Conservation (phyloP, 2,797 vertebrate genomes). For the Myotis pilosus region DNA sequence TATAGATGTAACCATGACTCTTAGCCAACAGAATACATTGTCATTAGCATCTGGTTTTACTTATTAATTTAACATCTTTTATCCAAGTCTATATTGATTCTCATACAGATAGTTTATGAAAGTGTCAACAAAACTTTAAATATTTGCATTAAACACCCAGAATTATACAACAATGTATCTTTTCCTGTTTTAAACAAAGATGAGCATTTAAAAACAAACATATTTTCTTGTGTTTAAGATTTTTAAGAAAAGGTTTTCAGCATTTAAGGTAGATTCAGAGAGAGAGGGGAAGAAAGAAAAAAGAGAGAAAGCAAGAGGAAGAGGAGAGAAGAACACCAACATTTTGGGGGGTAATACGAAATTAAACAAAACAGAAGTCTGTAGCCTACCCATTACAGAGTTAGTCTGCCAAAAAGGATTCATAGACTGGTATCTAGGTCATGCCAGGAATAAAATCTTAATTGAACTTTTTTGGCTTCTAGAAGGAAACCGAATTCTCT, state of each 20-base stretch:
- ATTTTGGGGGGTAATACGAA: not conserved
- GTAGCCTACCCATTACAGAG: not conserved
- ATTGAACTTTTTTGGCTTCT: slow-evolving; percentile 59
- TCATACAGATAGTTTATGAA: not conserved
- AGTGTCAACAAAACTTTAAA: not conserved
- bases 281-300: not conserved
- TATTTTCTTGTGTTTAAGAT: not conserved
- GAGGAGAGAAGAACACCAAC: not conserved
- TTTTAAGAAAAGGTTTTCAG: not conserved
- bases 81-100: not conserved
- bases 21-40: not conserved
- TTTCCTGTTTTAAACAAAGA: not conserved
- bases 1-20: not conserved
- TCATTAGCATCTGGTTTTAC: not conserved
- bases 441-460: slow-evolving; percentile 60
- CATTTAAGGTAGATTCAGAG: not conserved
- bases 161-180: not conserved
- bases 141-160: not conserved
- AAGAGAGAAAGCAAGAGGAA: not conserved
- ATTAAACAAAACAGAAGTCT: not conserved
- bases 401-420: slow-evolving; percentile 43
- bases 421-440: slow-evolving; percentile 57
- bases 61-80: not conserved
- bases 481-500: not conserved
- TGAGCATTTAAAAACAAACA: not conserved